A percentile compares a stretch with the other conserved stretches of the same genome.
These are phyloP conservation scores for Nothoprocta perdicaria DNA, from an alignment of 2,113 vertebrate genomes.

Conservation along the genomic window DNA sequence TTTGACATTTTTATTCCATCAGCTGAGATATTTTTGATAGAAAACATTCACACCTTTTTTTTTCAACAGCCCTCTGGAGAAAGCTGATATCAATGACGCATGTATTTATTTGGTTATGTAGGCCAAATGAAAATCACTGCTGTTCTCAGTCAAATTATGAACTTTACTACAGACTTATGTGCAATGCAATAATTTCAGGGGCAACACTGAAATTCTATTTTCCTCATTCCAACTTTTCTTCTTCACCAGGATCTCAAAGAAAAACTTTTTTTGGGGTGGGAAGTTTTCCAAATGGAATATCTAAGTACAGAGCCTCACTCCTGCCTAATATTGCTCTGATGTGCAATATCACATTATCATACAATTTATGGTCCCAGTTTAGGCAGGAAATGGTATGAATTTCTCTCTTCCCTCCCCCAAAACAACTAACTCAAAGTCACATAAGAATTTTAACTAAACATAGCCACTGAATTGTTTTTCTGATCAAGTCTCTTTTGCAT, in stretches of 20 bases:
- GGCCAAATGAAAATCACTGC: background rate
- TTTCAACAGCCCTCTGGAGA: background rate
- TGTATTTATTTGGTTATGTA: background rate
- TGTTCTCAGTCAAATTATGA: background rate
- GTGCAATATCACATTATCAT: too few relatives aligned
- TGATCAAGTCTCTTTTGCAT: background rate
- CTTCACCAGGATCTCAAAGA: background rate
- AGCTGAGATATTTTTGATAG: background rate
- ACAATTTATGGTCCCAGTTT: background rate
- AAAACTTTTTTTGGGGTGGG: background rate
- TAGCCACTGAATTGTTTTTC: background rate
- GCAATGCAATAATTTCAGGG: background rate
- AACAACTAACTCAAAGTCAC: background rate
- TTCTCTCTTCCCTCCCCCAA: background rate
- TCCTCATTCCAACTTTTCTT: background rate
- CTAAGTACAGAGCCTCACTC: background rate
- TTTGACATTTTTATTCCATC: background rate
- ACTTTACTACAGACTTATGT: background rate
- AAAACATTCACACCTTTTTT: background rate
- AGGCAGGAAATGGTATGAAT: background rate
- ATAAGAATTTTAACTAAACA: background rate
- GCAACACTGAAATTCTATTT: accelerated
- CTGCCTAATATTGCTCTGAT: background rate
- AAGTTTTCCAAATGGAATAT: background rate
- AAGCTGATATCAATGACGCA: background rate